A percentile compares a stretch with the other conserved stretches of the same genome.
phyloP scores from a whole-genome alignment of 2,797 vertebrate genomes.

The Bufotes viridis region DNA sequence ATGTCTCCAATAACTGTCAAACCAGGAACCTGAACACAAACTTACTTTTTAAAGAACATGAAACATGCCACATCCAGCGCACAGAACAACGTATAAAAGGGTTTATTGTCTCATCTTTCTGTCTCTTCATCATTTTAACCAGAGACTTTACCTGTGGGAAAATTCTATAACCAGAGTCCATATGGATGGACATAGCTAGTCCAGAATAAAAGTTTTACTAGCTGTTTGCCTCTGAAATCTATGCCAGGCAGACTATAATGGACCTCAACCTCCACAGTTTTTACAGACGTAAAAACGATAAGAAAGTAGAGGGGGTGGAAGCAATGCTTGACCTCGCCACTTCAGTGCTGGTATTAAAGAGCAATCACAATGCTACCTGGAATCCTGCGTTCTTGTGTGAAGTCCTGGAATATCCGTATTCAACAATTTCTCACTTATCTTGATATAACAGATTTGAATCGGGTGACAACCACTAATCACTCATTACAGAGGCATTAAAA shows the following conservation, averaged over 20 bases:
- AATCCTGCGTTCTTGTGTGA: neutral
- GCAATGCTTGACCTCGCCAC: neutral
- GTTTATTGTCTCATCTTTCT: constrained; percentile 53
- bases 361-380: neutral
- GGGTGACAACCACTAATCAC: constrained; percentile 5
- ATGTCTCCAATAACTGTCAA: constrained; percentile 56
- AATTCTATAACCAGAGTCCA: constrained; percentile 43
- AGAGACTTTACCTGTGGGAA: constrained; percentile 46
- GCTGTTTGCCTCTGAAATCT: constrained; percentile 47
- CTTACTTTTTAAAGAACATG: constrained; percentile 52
- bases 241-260: constrained; percentile 30
- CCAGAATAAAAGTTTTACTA: constrained; percentile 41
- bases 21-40: constrained; percentile 40
- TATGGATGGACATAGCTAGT: constrained; percentile 38
- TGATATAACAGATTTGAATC: neutral
- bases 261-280: neutral
- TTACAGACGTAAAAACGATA: constrained; percentile 17
- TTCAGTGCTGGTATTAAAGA: neutral
- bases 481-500: neutral
- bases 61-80: constrained; percentile 41
- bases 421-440: neutral
- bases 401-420: neutral
- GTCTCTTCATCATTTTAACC: constrained; percentile 54
- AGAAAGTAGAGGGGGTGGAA: neutral
- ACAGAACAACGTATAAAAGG: constrained; percentile 43